phyloP scores from a whole-genome alignment of 2,797 vertebrate species.

The Anguilla pacifica region DNA sequence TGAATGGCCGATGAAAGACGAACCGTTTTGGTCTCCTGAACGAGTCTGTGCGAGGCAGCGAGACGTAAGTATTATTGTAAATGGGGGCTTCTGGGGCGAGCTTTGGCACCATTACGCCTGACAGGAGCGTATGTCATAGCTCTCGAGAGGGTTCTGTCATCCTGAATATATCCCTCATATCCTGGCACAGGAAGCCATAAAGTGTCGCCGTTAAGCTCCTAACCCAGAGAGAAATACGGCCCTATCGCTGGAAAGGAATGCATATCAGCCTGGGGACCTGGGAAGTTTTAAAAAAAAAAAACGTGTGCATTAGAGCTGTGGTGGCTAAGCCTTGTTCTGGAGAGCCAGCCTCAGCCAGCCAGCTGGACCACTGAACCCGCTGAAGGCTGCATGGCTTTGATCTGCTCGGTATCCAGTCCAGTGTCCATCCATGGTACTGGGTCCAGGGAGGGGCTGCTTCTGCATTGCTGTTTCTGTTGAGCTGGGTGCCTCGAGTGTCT shows the following conservation, averaged over 20 bases:
- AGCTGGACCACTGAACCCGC: too few species aligned
- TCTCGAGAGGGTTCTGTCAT: constrained; percentile 25
- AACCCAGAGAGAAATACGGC: constrained; percentile 7
- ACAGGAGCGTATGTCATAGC: constrained; percentile 30
- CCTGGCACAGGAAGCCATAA: constrained; percentile 21
- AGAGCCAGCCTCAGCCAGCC: too few species aligned
- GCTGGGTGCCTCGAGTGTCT: constrained; percentile 48
- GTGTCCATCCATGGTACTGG: neutral
- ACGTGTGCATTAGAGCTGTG: neutral
- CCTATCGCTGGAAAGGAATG: neutral
- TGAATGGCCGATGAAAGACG: constrained; percentile 17
- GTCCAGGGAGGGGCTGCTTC: neutral
- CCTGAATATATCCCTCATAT: constrained; percentile 38
- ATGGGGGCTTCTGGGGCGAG: constrained; percentile 21
- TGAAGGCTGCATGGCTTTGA: constrained; percentile 20
- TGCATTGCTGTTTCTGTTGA: constrained; percentile 30
- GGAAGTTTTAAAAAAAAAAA: too few species aligned
- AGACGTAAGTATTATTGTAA: constrained; percentile 30
- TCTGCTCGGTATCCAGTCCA: constrained; percentile 10
- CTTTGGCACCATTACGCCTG: constrained; percentile 6
- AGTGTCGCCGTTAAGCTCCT: constrained; percentile 20
- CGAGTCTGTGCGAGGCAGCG: constrained; percentile 6
- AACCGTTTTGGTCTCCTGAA: neutral
- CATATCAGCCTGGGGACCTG: neutral
- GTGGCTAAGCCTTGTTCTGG: neutral